A percentile compares a stretch with the other conserved stretches of the same genome.
Evolutionary conservation across 2,113 vertebrate genomes (phyloP).

Genomic region (Deroptyus accipitrinus): DNA sequence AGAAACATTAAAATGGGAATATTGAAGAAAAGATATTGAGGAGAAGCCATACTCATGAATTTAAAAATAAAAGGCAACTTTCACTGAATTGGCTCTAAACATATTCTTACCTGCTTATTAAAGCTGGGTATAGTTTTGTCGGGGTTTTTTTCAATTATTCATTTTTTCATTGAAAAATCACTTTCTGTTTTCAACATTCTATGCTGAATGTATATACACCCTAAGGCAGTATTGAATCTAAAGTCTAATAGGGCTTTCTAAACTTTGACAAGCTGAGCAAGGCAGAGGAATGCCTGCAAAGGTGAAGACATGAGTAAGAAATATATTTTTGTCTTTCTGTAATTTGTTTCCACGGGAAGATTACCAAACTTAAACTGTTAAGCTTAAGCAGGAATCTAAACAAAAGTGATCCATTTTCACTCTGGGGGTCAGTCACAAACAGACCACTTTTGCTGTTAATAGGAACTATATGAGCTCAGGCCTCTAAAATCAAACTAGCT

Average conservation of each 20-base stretch:
- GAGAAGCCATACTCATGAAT: background rate
- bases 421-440: background rate
- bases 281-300: background rate
- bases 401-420: background rate
- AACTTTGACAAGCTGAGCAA: background rate
- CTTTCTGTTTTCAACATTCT: background rate
- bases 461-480: background rate
- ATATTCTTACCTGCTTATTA: background rate
- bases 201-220: background rate
- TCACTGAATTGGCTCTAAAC: background rate
- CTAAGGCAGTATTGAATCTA: background rate
- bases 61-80: background rate
- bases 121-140: no score
- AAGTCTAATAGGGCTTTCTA: background rate
- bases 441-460: background rate
- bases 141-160: background rate
- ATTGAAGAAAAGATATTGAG: background rate
- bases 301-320: background rate
- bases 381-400: background rate
- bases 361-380: background rate
- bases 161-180: background rate
- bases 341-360: background rate
- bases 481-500: background rate
- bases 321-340: background rate
- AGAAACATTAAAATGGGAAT: background rate